These are phyloP conservation scores for Leptopterna dolabrata DNA, from an alignment of 2,888 invertebrate species.

Conservation along the genomic window DNA sequence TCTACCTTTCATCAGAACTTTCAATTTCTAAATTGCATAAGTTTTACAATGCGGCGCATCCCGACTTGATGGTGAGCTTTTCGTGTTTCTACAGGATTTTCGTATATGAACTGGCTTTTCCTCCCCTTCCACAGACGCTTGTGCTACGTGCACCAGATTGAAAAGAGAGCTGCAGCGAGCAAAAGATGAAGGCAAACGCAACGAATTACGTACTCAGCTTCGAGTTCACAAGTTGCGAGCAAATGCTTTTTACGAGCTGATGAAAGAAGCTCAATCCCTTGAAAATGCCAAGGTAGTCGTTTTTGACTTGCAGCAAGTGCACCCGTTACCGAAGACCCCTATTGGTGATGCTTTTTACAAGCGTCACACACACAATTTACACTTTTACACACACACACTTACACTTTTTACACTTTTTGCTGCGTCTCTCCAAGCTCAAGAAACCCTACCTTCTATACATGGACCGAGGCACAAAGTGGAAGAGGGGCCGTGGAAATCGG, in stretches of 20 bases:
- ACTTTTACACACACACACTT: too few species aligned
- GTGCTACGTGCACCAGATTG: neutral
- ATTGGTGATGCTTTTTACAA: too few species aligned
- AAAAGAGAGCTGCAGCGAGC: neutral
- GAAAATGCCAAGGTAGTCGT: neutral
- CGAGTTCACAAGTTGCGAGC: constrained; percentile 51
- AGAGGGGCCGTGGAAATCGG: constrained; percentile 37
- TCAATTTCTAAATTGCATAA: neutral
- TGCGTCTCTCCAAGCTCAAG: constrained; percentile 35
- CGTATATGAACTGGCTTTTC: constrained; percentile 1
- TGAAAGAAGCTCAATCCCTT: constrained; percentile 11
- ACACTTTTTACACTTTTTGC: constrained; percentile 46
- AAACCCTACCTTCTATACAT: constrained; percentile 52
- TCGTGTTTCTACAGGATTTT: neutral
- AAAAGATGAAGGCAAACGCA: neutral
- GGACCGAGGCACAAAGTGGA: constrained; percentile 32
- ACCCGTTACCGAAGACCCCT: constrained; percentile 53
- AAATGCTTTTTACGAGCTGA: constrained; percentile 57
- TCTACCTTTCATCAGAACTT: neutral
- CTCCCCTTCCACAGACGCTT: neutral
- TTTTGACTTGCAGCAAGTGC: constrained; percentile 50
- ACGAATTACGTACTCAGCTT: constrained; percentile 36
- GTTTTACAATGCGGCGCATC: neutral
- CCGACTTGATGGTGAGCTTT: neutral
- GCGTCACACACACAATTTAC: too few species aligned